Base-by-base conservation (phyloP, 2,113 vertebrate genomes). In the Pluvialis apricaria region DNA sequence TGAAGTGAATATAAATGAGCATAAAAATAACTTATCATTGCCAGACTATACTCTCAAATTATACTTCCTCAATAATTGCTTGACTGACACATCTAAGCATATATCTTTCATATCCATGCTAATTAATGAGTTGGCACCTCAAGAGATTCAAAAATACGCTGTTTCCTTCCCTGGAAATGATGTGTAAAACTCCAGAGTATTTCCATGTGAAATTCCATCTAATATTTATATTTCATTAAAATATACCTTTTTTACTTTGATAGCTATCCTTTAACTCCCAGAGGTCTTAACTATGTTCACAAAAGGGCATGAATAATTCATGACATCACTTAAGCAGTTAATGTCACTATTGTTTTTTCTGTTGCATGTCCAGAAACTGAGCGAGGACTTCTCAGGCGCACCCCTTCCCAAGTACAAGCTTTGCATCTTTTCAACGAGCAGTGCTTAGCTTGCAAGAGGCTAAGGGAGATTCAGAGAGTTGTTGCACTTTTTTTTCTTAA, bases 91-190 rank as follows among this genome's bases (percentile, higher is more conserved):
- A 72, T 76, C 80, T 92, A 68, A 90, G 92, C 70, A 60, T 88
- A 31, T 85, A 73, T 73, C 84, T 82, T 92, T 85, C 82, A 89
- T 77, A 97, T 91, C 75, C 55, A 8, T 73, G 24, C 82, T 94
- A 95, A 96, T 96, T 96, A 96, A 91, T 94, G 86, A 94, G 42
- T 61, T 96, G 66, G 71, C 45, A 91, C n/a, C 94, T 89, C 94
- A 55, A 60, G 84, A 90, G 89, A 86, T 62, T 95, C 4, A 58
- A 66, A 95, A 94, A 89, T 87, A 58, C 4, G 26, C 34, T 8
- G 89, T 95, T 90, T 91, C 45, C 26, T 91, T 87, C 92, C 66
- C 93, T 92, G 83, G 36, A 87, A 97, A 86, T 77, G 32, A 85
- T 91, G n/a, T 88, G 38, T 83, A 91, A 87, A 28, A 20, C 96